Evolutionary conservation across 2,888 invertebrate genomes (phyloP).

Genomic region (Serripes groenlandicus): DNA sequence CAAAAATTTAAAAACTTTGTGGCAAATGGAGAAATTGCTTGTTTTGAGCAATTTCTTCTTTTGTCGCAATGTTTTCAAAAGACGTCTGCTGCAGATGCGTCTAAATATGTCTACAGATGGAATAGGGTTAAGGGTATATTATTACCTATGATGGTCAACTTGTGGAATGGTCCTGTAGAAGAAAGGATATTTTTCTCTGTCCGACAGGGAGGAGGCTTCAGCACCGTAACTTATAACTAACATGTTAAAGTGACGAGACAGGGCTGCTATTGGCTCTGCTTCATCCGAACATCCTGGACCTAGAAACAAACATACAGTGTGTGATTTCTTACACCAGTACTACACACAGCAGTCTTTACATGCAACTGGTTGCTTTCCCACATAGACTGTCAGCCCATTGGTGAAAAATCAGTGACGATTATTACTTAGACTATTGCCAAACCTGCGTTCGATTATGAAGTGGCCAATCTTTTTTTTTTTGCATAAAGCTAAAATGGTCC

Average conservation of each 20-base stretch:
- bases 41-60: neutral
- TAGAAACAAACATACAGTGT: constrained; percentile 73
- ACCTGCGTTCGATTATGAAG: too few relatives aligned
- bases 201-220: constrained; percentile 91
- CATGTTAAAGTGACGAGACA: constrained; percentile 91
- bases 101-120: too few relatives aligned
- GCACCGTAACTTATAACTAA: constrained; percentile 93
- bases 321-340: too few relatives aligned
- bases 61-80: neutral
- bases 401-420: too few relatives aligned
- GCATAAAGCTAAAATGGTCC: too few relatives aligned
- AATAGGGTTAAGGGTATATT: neutral
- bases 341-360: too few relatives aligned
- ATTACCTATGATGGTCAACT: constrained; percentile 90
- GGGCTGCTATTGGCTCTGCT: constrained; percentile 92
- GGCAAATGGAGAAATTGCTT: neutral
- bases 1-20: too few relatives aligned
- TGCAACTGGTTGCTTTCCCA: too few relatives aligned
- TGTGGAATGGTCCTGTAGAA: constrained; percentile 94
- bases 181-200: constrained; percentile 91
- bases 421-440: too few relatives aligned
- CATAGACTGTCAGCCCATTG: too few relatives aligned
- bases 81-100: neutral
- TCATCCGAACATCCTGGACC: constrained; percentile 94
- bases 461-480: too few relatives aligned